Percentiles rank a stretch among this genome's conserved stretches.
Conservation (phyloP, 2,113 vertebrate genomes). For the Bufo bufo region DNA sequence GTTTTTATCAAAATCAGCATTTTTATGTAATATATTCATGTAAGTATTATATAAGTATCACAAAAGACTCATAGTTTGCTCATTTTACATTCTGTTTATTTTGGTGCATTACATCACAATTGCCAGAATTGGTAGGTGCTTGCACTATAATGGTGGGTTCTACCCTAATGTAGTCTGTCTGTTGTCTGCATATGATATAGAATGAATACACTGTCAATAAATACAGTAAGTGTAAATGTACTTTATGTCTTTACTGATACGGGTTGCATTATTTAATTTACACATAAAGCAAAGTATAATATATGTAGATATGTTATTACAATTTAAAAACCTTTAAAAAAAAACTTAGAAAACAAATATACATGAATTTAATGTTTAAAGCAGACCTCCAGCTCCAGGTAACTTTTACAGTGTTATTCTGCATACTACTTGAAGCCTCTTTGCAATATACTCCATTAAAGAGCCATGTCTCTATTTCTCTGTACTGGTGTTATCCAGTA, state of each 20-base stretch:
- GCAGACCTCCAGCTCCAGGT: neutral
- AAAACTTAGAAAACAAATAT: constrained; percentile 5
- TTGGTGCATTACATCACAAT: neutral
- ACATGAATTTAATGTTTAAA: neutral
- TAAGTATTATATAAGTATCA: no score
- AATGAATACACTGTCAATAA: constrained; percentile 7
- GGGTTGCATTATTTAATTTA: neutral
- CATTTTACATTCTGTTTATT: constrained; percentile 25
- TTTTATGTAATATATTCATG: neutral
- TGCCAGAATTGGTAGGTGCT: neutral
- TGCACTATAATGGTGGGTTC: neutral
- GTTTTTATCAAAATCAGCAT: neutral
- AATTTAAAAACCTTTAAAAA: neutral
- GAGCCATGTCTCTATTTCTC: no score
- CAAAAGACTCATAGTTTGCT: neutral
- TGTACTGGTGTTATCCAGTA: neutral
- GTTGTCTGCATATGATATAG: neutral
- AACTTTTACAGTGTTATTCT: neutral
- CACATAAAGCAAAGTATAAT: neutral
- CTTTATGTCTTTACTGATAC: neutral
- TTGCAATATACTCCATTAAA: neutral
- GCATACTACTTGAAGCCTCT: neutral
- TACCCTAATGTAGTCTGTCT: neutral
- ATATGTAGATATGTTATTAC: neutral
- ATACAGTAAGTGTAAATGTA: neutral